Base-by-base conservation (phyloP, 2,888 invertebrate genomes). In the Salticus scenicus region DNA sequence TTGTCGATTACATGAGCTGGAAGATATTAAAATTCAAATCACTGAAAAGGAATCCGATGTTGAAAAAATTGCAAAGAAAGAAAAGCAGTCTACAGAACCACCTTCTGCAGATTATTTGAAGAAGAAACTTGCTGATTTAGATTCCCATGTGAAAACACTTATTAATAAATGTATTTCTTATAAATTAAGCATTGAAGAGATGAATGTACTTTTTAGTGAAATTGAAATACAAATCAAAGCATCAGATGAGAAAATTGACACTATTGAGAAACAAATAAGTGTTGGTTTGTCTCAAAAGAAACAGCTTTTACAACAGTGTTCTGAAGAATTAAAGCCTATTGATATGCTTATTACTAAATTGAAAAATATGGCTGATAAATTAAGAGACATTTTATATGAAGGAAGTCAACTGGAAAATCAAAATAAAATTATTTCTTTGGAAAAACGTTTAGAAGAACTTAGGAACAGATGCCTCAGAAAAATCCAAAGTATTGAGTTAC, bases 401-500 rank as follows among this genome's bases (percentile, higher is more conserved):
- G 92, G 97, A 88, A 97, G 84, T 33, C 78, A 85, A 27, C 20
- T 63, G 8, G 84, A 78, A 20, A 57, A 79, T 1, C 70, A 74
- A 27, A 64, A 47, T 12, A 85, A 64, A 64, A 85, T 72, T 20
- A 24, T 42, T 90, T 95, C 95, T 0, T 93, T 96, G 0, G 97
- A 97, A 90, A 93, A 97, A 88, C 93, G 96, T 87, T 95, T 96
- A 90, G 95, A 94, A 88, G 97, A 97, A 90, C 94, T 97, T 0
- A 93, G 94, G 0, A 97, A 97, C 90, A 94, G 96, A 76, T 93
- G 97, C 72, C 95, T 96, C 90, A 94, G 97, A 75, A 97, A 97
- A 91, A 96, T 96, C 91, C 90, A 91, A 81, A 94, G 97, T 88
- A 91, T 97, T 71, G 96, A 96, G 89, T 95, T 95, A 88, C 95